These are phyloP conservation scores for Apis florea DNA, from an alignment of 1,140 invertebrate genomes.

Conservation along the genomic window DNA sequence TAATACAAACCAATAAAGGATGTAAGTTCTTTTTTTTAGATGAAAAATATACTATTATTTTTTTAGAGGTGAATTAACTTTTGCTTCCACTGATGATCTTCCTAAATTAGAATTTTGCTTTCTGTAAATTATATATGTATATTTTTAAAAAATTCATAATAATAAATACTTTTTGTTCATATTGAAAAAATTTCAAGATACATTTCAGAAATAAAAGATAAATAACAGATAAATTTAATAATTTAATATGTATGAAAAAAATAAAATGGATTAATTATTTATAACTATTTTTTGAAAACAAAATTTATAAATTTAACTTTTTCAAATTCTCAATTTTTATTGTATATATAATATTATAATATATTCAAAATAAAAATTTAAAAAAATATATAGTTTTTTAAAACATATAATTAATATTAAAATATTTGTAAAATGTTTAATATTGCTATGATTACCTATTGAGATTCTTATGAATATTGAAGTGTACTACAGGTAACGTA, in stretches of 20 bases:
- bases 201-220: not conserved
- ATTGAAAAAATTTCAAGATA: not conserved
- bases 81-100: conserved; percentile 64
- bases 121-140: conserved; percentile 67
- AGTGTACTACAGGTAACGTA: conserved; percentile 74
- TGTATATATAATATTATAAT: not conserved
- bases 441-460: conserved; percentile 70
- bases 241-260: not conserved
- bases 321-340: not conserved
- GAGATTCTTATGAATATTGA: conserved; percentile 66
- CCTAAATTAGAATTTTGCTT: conserved; percentile 73
- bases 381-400: too few relatives aligned
- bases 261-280: not conserved
- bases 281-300: not conserved
- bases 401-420: too few relatives aligned
- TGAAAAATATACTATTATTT: conserved; percentile 71
- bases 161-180: conserved; percentile 55
- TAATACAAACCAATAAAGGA: conserved; percentile 76
- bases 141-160: not conserved
- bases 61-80: conserved; percentile 63
- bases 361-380: too few relatives aligned
- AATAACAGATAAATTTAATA: not conserved
- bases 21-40: conserved; percentile 77
- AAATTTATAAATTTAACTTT: not conserved
- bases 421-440: conserved; percentile 46